Base-by-base conservation (phyloP, 2,888 invertebrate species). In the Drosophila meridiana region DNA sequence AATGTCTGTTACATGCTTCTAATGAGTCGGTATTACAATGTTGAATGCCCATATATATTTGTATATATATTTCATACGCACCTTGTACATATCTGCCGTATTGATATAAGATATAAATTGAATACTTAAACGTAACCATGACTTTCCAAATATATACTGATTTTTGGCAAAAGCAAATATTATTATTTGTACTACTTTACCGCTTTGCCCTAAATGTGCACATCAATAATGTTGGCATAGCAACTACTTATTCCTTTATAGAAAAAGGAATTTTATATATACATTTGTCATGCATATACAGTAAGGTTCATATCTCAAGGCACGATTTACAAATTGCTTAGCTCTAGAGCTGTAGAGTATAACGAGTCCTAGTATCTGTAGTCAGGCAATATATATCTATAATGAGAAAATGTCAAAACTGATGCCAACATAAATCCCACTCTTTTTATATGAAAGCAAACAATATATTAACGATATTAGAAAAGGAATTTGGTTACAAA, bases 191-290 rank as follows among this genome's bases (percentile, higher is more conserved):
- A 53, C 62, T 69, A 59, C 53, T 55, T 72, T 73, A 57, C 52
- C 55, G 59, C 55, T 56, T 72, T 78, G 78, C 28, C 80, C 80
- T 38, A 78, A 65, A 80, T 76, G 42, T 13, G 45, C 30, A 58
- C 50, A 61, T 59, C 66, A 58, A 73, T 66, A 62, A 52, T 60
- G 76, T 83, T 83, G 89, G 88, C 87, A 80, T 75, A 82, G 80
- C 75, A 80, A 80, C 79, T 48, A 52, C 9, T 40, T 32, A 48
- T 36, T n/a, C 5, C 2, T 28, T 47, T 52, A 52, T 36, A 34
- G 32, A 34, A 28, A 32, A 32, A 5, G 4, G n/a, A 50, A 50
- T 48, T n/a, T n/a, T n/a, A 8, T 48, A 32, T 32, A 30, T 30
- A 4, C 8, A 2, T 50, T 32, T 32, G 9, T 47, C 28, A 28